Evolutionary conservation across 2,797 vertebrate species (phyloP), one percentile per base, ranked within the genome.

Genomic region (Phalloptychus januarius): DNA sequence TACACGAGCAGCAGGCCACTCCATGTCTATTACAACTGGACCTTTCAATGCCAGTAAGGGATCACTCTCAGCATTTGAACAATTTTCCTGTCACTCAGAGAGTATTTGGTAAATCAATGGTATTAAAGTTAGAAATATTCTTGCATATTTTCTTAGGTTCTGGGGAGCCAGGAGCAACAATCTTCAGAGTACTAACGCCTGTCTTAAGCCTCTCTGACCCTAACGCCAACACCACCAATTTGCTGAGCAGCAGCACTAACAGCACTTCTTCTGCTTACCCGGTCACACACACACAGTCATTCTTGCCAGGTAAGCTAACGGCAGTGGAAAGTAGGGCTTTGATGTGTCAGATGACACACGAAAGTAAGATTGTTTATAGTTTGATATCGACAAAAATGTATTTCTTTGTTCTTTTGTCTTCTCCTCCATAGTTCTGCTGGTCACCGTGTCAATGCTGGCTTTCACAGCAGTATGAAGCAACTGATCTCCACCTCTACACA

Each of bases 401-500:
- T 52, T 0, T 38, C 31, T 52, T 70, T 67, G 13, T 70, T 18
- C 77, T 4, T 1, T 4, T 1, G 72, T 36, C 5, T 56, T 18
- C 56, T 23, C 12, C 8, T 46, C 63, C 85, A 0, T 2, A 93
- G 93, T 50, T 76, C 70, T 91, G 73, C 79, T 94, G 75, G 46
- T 89, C 75, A 15, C 72, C 23, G 1, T 78, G 11, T 79, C 28
- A 3, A 8, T 82, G 33, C 28, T 92, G 77, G 40, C 56, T 77
- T 71, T 91, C 72, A 8, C 69, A 31, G n/a, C 69, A 54, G 72
- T 85, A 3, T 91, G 63, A 92, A 46, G 40, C 81, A 76, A 50
- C 42, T 46, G 1, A 18, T 6, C 31, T 33, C 58, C 58, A 33
- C 28, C 50, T 23, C 23, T 6, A 48, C 46, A 48, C 46, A 48